A percentile compares a stretch with the other conserved stretches of the same genome.
Conservation (phyloP, 2,888 invertebrate genomes). For the Dyspetes luteomarginatus region DNA sequence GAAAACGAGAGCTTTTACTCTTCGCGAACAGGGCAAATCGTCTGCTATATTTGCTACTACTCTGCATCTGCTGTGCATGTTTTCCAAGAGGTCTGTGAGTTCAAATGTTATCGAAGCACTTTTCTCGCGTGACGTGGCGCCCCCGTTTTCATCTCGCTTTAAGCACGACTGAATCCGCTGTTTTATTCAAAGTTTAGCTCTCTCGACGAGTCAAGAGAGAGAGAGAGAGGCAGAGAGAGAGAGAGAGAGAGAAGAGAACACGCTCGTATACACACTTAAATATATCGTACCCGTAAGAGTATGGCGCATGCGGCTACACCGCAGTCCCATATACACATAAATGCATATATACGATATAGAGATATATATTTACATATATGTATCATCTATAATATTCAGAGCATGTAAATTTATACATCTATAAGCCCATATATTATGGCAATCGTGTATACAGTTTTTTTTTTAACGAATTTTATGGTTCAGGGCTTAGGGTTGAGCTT, state of each 20-base stretch:
- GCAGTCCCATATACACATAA: constrained; percentile 20
- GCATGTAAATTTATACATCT: constrained; percentile 32
- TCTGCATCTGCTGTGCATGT: neutral
- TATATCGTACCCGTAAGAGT: constrained; percentile 70
- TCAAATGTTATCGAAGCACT: constrained; percentile 60
- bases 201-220: constrained; percentile 9
- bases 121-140: constrained; percentile 29
- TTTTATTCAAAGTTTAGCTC: constrained; percentile 74
- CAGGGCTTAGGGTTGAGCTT: neutral
- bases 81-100: neutral
- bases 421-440: constrained; percentile 6
- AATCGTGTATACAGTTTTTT: neutral
- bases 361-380: neutral
- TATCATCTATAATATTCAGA: neutral
- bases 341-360: neutral
- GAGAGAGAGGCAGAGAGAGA: constrained; percentile 24
- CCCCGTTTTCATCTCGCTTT: constrained; percentile 70
- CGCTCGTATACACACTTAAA: constrained; percentile 70
- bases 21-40: constrained; percentile 52
- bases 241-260: constrained; percentile 41
- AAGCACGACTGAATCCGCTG: constrained; percentile 74
- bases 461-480: neutral
- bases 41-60: constrained; percentile 36
- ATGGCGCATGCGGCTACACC: constrained; percentile 39
- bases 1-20: constrained; percentile 60